These are phyloP conservation scores for Crematogaster levior DNA, from an alignment of 2,888 invertebrate genomes.

Conservation along the genomic window DNA sequence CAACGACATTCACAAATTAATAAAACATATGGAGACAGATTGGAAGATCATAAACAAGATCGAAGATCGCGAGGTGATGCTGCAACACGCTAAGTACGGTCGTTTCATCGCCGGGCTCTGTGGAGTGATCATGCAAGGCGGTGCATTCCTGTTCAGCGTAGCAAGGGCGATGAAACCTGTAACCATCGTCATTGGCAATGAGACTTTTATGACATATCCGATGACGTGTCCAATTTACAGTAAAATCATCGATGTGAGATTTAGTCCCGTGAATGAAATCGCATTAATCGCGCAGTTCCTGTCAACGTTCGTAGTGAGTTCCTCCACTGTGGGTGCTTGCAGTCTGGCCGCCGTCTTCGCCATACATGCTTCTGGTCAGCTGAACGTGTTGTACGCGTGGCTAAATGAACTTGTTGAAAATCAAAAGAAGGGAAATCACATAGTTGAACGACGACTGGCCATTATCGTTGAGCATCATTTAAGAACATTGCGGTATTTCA, in stretches of 20 bases:
- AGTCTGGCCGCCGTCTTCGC: conserved; percentile 70
- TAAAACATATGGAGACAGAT: conserved; percentile 71
- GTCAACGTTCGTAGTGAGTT: conserved; percentile 61
- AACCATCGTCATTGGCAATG: conserved; percentile 51
- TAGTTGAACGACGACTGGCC: conserved; percentile 21
- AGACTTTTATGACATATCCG: conserved; percentile 53
- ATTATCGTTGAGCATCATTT: conserved; percentile 62
- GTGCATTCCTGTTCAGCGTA: conserved; percentile 54
- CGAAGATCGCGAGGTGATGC: conserved; percentile 71
- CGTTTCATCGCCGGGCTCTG: conserved; percentile 63
- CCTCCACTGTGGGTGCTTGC: conserved; percentile 57
- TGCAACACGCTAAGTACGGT: conserved; percentile 67
- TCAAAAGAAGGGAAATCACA: not conserved
- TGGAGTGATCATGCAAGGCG: conserved; percentile 59
- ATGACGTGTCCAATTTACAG: conserved; percentile 63
- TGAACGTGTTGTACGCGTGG: conserved; percentile 62
- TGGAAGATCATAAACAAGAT: conserved; percentile 61
- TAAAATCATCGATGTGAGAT: conserved; percentile 57
- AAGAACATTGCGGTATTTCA: conserved; percentile 30
- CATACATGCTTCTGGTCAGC: conserved; percentile 72
- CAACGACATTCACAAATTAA: conserved; percentile 66
- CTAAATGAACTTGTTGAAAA: conserved; percentile 61
- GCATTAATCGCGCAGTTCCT: conserved; percentile 62
- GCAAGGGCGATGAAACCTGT: conserved; percentile 1
- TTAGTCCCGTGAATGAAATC: conserved; percentile 68